These are phyloP conservation scores for Morpho helenor DNA, from an alignment of 2,888 invertebrate genomes.

Conservation along the genomic window DNA sequence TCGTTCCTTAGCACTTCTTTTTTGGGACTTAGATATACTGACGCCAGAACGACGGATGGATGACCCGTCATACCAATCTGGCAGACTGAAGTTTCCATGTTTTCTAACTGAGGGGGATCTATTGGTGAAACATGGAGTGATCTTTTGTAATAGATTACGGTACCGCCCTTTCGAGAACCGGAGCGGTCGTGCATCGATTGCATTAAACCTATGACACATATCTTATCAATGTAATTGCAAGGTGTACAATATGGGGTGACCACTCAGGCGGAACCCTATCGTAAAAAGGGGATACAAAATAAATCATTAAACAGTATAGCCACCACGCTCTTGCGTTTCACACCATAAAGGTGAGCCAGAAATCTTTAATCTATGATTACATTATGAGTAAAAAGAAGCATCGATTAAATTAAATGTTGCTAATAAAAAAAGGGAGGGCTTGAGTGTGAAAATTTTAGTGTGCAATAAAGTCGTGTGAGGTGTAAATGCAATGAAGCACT, in stretches of 20 bases:
- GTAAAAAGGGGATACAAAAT: slow-evolving; percentile 33
- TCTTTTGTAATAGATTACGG: too few species aligned
- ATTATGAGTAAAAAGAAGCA: slow-evolving; percentile 17
- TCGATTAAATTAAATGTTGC: slow-evolving; percentile 28
- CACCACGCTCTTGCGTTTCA: slow-evolving; percentile 31
- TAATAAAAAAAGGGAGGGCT: slow-evolving; percentile 28
- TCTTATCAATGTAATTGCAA: slow-evolving; percentile 6
- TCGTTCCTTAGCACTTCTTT: too few species aligned
- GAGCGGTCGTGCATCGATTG: too few species aligned
- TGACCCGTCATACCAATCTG: too few species aligned
- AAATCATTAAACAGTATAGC: slow-evolving; percentile 39
- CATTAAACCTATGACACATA: slow-evolving; percentile 2
- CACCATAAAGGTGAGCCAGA: slow-evolving; percentile 30
- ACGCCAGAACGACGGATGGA: too few species aligned
- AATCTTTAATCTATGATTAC: slow-evolving; percentile 3
- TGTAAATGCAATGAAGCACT: background rate
- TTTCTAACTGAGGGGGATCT: too few species aligned
- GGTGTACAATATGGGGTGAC: slow-evolving; percentile 40
- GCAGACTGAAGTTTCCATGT: too few species aligned
- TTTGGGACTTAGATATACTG: too few species aligned
- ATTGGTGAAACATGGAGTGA: too few species aligned
- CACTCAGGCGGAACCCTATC: slow-evolving; percentile 50
- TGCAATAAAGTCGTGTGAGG: background rate
- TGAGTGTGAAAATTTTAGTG: slow-evolving; percentile 9
- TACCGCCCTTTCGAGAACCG: too few species aligned